phyloP scores from a whole-genome alignment of 1,140 invertebrate species.

The Aphelenchoides avenae region DNA sequence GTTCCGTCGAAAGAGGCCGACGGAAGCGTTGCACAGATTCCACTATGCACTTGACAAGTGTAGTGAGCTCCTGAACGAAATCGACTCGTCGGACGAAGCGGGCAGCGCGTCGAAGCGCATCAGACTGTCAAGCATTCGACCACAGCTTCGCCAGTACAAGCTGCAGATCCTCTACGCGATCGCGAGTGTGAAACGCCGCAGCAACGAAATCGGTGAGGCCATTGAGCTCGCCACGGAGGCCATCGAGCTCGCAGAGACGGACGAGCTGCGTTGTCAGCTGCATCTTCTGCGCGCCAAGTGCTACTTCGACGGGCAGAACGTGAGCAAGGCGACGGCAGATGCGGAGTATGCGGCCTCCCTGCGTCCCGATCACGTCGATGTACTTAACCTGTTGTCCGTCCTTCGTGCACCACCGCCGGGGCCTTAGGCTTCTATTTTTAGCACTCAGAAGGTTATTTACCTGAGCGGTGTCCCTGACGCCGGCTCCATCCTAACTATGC shows the following conservation, averaged over 20 bases:
- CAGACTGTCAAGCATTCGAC: constrained; percentile 13
- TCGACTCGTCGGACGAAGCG: background rate
- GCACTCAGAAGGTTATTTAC: too few relatives aligned
- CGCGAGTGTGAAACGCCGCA: constrained; percentile 34
- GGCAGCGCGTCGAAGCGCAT: background rate
- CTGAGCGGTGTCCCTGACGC: too few relatives aligned
- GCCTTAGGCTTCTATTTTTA: too few relatives aligned
- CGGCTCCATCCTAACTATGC: too few relatives aligned
- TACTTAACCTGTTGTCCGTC: constrained; percentile 20
- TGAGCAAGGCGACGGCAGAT: constrained; percentile 27
- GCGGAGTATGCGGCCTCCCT: constrained; percentile 29
- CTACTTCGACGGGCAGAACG: constrained; percentile 41
- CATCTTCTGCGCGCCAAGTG: constrained; percentile 45
- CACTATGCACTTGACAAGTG: constrained; percentile 90
- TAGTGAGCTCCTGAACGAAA: constrained; percentile 63
- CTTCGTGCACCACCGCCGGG: too few relatives aligned
- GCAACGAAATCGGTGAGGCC: constrained; percentile 31
- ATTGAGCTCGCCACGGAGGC: constrained; percentile 30
- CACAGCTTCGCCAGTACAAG: constrained; percentile 30
- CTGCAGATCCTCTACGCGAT: constrained; percentile 41
- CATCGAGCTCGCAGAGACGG: constrained; percentile 25
- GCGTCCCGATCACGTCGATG: constrained; percentile 29
- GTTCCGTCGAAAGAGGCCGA: constrained; percentile 78
- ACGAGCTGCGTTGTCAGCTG: constrained; percentile 40
- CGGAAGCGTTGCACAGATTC: constrained; percentile 88